These are phyloP conservation scores for Hydrocynus forskahlii DNA, from an alignment of 2,797 vertebrate genomes.

Conservation along the genomic window DNA sequence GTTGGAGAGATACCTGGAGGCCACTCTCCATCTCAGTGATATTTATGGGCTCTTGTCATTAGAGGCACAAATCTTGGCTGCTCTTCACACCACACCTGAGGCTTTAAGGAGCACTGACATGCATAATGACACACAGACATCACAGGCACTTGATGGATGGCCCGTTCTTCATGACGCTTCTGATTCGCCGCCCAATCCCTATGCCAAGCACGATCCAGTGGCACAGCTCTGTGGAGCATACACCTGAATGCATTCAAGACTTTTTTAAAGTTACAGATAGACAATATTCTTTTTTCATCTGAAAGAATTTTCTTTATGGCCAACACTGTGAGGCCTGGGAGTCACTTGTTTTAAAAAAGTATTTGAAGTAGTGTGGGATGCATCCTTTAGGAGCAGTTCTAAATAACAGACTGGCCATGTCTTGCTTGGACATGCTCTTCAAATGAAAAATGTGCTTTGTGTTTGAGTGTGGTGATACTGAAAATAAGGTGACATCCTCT, in stretches of 20 bases:
- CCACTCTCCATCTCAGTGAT: conserved; percentile 29
- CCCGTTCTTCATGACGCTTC: conserved; percentile 12
- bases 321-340: not conserved
- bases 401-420: too few relatives aligned
- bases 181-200: not conserved
- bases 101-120: conserved; percentile 46
- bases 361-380: not conserved
- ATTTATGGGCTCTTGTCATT: conserved; percentile 47
- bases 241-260: not conserved
- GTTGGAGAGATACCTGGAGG: conserved; percentile 24
- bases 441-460: too few relatives aligned
- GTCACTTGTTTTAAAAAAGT: not conserved
- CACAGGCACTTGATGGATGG: conserved; percentile 57
- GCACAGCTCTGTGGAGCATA: conserved; percentile 19
- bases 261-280: not conserved
- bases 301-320: not conserved
- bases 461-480: too few relatives aligned
- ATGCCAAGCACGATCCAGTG: conserved; percentile 4
- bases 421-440: too few relatives aligned
- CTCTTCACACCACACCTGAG: conserved; percentile 10
- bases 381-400: not conserved
- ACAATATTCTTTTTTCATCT: not conserved
- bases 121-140: conserved; percentile 43
- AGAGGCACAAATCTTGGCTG: conserved; percentile 50
- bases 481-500: too few relatives aligned